Base-by-base conservation (phyloP, 2,888 invertebrate genomes). In the Alloscopus bannaensis region DNA sequence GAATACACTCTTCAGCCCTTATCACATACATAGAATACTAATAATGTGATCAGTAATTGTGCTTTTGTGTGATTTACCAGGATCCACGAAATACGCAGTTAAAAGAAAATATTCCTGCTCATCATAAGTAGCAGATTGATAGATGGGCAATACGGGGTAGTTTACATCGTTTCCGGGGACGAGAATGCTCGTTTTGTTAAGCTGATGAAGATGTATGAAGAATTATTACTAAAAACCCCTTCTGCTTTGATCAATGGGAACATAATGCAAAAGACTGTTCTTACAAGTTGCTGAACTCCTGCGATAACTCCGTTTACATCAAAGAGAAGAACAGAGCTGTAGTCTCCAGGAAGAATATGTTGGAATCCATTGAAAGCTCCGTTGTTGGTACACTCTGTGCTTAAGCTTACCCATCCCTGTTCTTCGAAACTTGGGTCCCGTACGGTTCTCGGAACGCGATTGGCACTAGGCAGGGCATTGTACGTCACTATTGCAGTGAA, bases 271-370 rank as follows among this genome's bases (percentile, higher is more conserved):
- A 8, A n/a, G n/a, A n/a, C 13, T 55, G 8, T 59, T 2, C 22
- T 24, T 77, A 84, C 82, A 66, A 80, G 71, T 24, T 78, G 55
- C 60, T 84, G 84, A 60, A 83, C 59, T 45, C 84, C 84, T 68
- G 81, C 79, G 45, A 84, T 77, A 20, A 80, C 66, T 26, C 83
- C 84, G 62, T 84, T 80, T 8, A 60, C 62, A 47, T 84, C 84
- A 22, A 70, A 83, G n/a, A 84, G 62, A 1, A 83, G 50, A 20
- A 42, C 70, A 11, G 80, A 24, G 1, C 59, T 28, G 59, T 64
- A 31, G 20, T 84, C 83, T 16, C 72, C 76, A 55, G 64, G 55
- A 42, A 80, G 40, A 8, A 75, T 45, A 18, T 78, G 68, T 2
- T 81, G 80, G 62, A 64, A 64, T 31, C 84, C 84, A 55, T 80